Evolutionary conservation across 2,888 invertebrate species (phyloP), one percentile per base, ranked within the genome.

Genomic region (Orchesella flavescens): DNA sequence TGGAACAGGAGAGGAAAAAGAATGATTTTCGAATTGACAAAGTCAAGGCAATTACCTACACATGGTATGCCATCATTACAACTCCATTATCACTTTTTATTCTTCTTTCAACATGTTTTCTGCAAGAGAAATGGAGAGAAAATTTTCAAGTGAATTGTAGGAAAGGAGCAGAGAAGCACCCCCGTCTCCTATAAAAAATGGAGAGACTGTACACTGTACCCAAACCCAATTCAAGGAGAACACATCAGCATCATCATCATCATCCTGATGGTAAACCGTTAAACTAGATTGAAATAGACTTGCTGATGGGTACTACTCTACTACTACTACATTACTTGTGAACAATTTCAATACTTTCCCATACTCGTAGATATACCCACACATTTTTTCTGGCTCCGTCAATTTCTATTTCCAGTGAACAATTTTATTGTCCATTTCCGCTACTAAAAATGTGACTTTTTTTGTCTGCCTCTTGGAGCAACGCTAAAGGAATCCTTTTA

Each of bases 341-440:
- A 63, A 55, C 75, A 65, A 24, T 65, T 75, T 65, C 59, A 65
- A 63, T 9, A 46, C 69, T 59, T 76, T 68, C 59, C 15, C 34
- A 0, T n/a, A 23, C 49, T 65, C 59, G 21, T 21, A 21, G 34
- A 61, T 44, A 53, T 21, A 1, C 68, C 5, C 12, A 44, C 17
- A 12, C 66, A 66, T 15, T 43, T 63, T 66, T 44, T 21, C 49
- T 46, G 4, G 12, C 43, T 49, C 24, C 57, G 24, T 59, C 61
- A 43, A 72, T 79, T 79, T 79, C 65, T 71, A 65, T 72, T 72
- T 72, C 65, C 63, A 71, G 53, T 53, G 72, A 79, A 46, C 79
- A 72, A 79, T 79, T 72, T 79, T 72, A 79, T 79, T 72, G 79
- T 72, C 79, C 79, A 79, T 79, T 79, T 79, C 79, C 79, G 79